Percentiles rank a stretch among this genome's conserved stretches.
Evolutionary conservation across 2,888 invertebrate species (phyloP).

Genomic region (Nemapogon koenigi): DNA sequence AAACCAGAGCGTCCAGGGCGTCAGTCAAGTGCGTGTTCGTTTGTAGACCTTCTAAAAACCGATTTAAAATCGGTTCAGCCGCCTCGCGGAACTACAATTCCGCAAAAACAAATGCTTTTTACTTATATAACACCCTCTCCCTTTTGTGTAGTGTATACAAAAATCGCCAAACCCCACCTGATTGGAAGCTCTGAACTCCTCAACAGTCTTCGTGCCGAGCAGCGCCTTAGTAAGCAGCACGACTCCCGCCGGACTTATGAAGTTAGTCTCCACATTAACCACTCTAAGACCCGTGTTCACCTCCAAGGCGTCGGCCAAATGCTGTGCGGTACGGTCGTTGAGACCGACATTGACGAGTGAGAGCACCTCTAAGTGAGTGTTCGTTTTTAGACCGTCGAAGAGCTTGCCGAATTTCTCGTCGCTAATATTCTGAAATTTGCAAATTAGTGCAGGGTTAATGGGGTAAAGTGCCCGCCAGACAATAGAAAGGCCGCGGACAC

Average conservation of each 20-base stretch:
- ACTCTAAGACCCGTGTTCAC: constrained; percentile 82
- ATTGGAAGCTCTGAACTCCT: constrained; percentile 96
- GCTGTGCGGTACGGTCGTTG: constrained; percentile 84
- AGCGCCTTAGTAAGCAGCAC: constrained; percentile 86
- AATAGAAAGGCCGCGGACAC: too few relatives aligned
- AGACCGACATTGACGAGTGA: constrained; percentile 94
- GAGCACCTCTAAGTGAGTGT: constrained; percentile 90
- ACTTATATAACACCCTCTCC: too few relatives aligned
- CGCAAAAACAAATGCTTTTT: too few relatives aligned
- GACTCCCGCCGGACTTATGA: constrained; percentile 88
- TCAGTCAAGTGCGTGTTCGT: too few relatives aligned
- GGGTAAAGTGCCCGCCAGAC: too few relatives aligned
- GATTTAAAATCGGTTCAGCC: too few relatives aligned
- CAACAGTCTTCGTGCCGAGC: constrained; percentile 83
- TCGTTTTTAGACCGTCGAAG: constrained; percentile 85
- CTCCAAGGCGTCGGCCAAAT: constrained; percentile 83
- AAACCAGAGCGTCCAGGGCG: too few relatives aligned
- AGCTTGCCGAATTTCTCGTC: constrained; percentile 92
- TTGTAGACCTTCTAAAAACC: too few relatives aligned
- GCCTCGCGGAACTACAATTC: too few relatives aligned
- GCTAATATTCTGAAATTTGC: constrained; percentile 84
- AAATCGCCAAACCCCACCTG: constrained; percentile 71
- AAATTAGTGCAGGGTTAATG: too few relatives aligned
- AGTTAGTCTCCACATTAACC: constrained; percentile 95
- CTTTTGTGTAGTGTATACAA: too few relatives aligned